phyloP scores from a whole-genome alignment of 2,797 vertebrate species.

The Xyrichtys novacula region DNA sequence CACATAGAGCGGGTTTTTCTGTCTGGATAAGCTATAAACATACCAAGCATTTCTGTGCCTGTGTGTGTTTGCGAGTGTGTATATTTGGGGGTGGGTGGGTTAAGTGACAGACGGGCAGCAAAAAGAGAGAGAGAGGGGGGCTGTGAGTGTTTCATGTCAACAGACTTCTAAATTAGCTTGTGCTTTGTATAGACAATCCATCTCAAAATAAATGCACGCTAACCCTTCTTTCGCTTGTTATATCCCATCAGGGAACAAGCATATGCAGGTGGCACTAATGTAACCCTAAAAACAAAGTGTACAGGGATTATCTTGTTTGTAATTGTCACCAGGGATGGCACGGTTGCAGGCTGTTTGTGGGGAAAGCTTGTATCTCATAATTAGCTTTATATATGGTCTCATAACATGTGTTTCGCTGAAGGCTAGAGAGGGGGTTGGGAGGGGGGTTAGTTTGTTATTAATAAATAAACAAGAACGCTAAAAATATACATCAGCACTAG shows the following conservation, averaged over 20 bases:
- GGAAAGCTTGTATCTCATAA: background rate
- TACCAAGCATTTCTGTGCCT: conserved; percentile 32
- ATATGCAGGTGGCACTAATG: conserved; percentile 29
- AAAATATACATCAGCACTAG: background rate
- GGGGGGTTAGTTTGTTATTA: background rate
- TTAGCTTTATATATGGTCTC: background rate
- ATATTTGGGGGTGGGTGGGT: conserved; percentile 9
- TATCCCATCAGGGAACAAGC: conserved; percentile 13
- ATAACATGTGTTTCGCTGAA: background rate
- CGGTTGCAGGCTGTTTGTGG: background rate
- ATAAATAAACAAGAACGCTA: background rate
- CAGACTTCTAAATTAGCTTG: conserved; percentile 58
- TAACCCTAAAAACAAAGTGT: conserved; percentile 3
- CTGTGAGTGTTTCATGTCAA: conserved; percentile 57
- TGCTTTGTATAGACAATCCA: conserved; percentile 49
- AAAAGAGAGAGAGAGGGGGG: conserved; percentile 41
- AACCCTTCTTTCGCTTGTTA: conserved; percentile 17
- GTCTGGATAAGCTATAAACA: conserved; percentile 32
- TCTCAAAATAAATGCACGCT: conserved; percentile 49
- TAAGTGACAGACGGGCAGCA: conserved; percentile 24
- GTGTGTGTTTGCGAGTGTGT: conserved; percentile 28
- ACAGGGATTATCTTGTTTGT: conserved; percentile 16
- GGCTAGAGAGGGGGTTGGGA: background rate
- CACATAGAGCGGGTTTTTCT: conserved; percentile 11
- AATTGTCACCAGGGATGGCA: conserved; percentile 18